phyloP scores from a whole-genome alignment of 2,113 vertebrate genomes.

The Chamaea fasciata region DNA sequence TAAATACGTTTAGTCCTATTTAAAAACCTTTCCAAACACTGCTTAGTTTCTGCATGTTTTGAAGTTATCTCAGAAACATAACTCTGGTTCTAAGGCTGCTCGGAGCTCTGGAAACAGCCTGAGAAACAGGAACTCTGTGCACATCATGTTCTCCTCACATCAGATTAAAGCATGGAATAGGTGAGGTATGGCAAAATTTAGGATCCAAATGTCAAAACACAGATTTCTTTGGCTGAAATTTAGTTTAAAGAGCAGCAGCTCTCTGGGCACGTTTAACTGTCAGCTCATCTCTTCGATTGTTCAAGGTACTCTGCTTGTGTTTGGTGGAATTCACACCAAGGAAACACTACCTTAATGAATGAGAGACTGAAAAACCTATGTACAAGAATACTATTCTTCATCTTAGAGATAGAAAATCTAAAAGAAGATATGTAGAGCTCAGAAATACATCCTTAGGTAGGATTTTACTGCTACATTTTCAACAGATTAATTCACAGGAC shows the following conservation, averaged over 20 bases:
- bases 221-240: background rate
- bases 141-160: accelerated
- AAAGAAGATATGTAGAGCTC: background rate
- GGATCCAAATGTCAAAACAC: background rate
- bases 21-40: background rate
- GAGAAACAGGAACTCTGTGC: background rate
- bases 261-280: background rate
- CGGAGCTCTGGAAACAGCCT: background rate
- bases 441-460: background rate
- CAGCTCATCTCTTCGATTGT: background rate
- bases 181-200: background rate
- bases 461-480: background rate
- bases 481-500: background rate
- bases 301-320: background rate
- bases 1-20: background rate
- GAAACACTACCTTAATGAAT: background rate
- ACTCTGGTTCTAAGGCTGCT: background rate
- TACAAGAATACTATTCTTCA: background rate
- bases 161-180: background rate
- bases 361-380: background rate
- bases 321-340: background rate
- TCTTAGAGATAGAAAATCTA: background rate
- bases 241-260: background rate
- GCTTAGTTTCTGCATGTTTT: background rate
- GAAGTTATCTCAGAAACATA: background rate